A percentile compares a stretch with the other conserved stretches of the same genome.
Conservation (phyloP, 64 coral and sea anemone genomes). For the Anthopleura sola region DNA sequence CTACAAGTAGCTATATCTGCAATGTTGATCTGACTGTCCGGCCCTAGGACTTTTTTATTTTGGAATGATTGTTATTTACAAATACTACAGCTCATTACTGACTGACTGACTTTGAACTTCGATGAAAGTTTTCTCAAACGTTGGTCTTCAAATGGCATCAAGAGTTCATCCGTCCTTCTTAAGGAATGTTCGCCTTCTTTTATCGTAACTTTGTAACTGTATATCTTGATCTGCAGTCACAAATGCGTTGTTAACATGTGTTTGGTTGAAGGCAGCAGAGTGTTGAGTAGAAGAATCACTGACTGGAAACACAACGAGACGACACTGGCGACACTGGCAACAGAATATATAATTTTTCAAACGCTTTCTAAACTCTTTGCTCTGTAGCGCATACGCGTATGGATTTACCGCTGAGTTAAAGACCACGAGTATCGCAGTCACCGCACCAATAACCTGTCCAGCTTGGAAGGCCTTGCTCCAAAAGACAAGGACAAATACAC, state of each 20-base stretch:
- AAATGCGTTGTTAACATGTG: background rate
- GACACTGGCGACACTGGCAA: conserved; percentile 4
- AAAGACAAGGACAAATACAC: conserved; percentile 3
- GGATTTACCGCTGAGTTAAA: conserved; percentile 23
- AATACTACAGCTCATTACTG: too few species aligned
- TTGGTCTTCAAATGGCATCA: too few species aligned
- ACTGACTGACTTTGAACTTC: too few species aligned
- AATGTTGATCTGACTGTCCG: too few species aligned
- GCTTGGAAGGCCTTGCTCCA: background rate
- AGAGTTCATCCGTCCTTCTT: too few species aligned
- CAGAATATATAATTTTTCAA: conserved; percentile 1
- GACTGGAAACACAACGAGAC: background rate
- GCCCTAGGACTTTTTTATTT: too few species aligned
- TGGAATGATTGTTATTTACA: too few species aligned
- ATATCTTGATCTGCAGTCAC: background rate
- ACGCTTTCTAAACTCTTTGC: conserved; percentile 13
- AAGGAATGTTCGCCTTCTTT: background rate
- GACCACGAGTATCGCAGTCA: conserved; percentile 12
- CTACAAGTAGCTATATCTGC: too few species aligned
- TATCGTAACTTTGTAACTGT: background rate
- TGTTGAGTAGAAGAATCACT: background rate
- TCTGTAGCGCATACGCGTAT: conserved; percentile 20
- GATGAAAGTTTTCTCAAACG: too few species aligned
- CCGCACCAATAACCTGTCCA: conserved; percentile 1
- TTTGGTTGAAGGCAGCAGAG: background rate